A percentile compares a stretch with the other conserved stretches of the same genome.
phyloP scores from a whole-genome alignment of 2,113 vertebrate genomes.

The Bambusicola thoracicus region DNA sequence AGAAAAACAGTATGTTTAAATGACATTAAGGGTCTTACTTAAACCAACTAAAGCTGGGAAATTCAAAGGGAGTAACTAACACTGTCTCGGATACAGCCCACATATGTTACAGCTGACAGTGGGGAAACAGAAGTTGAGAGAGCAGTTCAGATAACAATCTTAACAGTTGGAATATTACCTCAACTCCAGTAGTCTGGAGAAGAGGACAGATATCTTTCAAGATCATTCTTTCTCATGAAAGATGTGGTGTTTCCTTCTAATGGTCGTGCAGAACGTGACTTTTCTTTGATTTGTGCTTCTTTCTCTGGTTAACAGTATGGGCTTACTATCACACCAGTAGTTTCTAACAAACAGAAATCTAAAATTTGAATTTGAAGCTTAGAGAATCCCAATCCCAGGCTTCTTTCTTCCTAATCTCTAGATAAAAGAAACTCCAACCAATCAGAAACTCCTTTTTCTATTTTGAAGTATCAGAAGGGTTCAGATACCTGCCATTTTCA shows the following conservation, averaged over 20 bases:
- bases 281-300: neutral
- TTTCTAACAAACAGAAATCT: neutral
- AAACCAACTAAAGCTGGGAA: slow-evolving; percentile 68
- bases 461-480: neutral
- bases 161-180: slow-evolving; percentile 7
- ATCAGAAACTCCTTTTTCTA: neutral
- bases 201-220: slow-evolving; percentile 2
- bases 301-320: neutral
- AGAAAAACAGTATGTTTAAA: slow-evolving; percentile 72
- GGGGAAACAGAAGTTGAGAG: slow-evolving; percentile 61
- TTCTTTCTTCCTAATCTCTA: neutral
- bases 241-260: neutral
- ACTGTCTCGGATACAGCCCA: slow-evolving; percentile 62
- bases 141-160: slow-evolving; percentile 69
- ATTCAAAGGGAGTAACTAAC: slow-evolving; percentile 65
- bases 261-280: neutral
- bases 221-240: slow-evolving; percentile 30
- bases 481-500: neutral
- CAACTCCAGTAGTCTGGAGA: neutral
- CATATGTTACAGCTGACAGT: slow-evolving; percentile 66
- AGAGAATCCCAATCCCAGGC: neutral
- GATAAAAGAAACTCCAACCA: neutral
- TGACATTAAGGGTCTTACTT: slow-evolving; percentile 72
- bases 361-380: neutral
- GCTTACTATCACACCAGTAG: neutral